Conservation (phyloP, 2,888 invertebrate species). For the Pristionchus japonicus region DNA sequence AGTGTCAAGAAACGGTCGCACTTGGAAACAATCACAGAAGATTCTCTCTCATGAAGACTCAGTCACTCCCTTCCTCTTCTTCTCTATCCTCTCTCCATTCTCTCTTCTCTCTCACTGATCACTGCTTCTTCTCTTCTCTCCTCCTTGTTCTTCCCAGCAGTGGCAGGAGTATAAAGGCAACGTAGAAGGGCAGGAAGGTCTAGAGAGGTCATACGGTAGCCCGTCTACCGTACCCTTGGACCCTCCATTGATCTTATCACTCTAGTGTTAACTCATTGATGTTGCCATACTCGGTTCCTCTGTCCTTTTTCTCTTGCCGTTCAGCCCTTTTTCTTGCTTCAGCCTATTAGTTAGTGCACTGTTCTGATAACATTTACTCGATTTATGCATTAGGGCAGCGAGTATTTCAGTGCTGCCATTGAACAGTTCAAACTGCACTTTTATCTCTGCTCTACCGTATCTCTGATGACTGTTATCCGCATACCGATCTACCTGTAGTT, state of each 20-base stretch:
- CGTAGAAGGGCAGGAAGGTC: not conserved
- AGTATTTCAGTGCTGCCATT: not conserved
- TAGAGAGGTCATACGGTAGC: not conserved
- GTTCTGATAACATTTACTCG: constrained; percentile 27
- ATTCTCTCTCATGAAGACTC: not conserved
- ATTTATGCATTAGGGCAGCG: constrained; percentile 15
- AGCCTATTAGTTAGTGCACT: not conserved
- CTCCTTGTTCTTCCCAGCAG: not conserved
- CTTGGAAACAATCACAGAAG: constrained; percentile 2
- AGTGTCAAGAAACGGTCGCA: constrained; percentile 37
- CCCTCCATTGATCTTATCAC: not conserved
- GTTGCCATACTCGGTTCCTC: not conserved
- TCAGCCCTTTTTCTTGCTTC: constrained; percentile 17
- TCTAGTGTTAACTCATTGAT: not conserved
- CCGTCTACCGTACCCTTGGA: not conserved
- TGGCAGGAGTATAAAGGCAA: constrained; percentile 12
- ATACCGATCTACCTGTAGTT: not conserved
- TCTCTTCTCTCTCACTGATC: constrained; percentile 35
- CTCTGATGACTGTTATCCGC: not conserved
- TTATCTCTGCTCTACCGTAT: not conserved
- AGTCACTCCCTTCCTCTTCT: not conserved
- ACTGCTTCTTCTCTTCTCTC: constrained; percentile 17
- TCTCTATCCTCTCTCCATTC: not conserved
- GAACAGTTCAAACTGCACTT: not conserved
- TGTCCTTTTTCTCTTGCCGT: not conserved